Conservation (phyloP, 2,113 vertebrate genomes). For the Amia ocellicauda region DNA sequence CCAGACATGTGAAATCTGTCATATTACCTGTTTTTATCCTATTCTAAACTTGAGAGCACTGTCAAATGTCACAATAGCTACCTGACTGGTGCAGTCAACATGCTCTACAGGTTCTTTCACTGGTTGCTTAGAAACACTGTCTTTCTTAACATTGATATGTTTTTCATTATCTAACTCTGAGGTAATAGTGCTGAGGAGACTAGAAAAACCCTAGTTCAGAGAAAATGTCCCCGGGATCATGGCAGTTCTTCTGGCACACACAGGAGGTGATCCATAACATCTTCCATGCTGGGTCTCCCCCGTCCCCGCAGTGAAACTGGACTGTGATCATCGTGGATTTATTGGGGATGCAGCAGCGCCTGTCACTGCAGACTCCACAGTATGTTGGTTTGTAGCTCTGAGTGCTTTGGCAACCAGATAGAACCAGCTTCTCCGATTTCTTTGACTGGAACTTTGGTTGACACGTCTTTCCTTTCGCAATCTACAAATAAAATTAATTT, state of each 20-base stretch:
- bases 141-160: too few species aligned
- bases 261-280: constrained; percentile 96
- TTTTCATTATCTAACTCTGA: too few species aligned
- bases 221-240: constrained; percentile 78
- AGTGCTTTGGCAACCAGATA: constrained; percentile 84
- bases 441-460: constrained; percentile 77
- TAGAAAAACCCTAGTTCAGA: constrained; percentile 80
- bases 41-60: too few species aligned
- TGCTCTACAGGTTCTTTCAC: too few species aligned
- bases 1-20: too few species aligned
- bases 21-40: too few species aligned
- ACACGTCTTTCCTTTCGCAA: constrained; percentile 83
- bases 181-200: constrained; percentile 9
- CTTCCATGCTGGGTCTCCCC: constrained; percentile 80
- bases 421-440: constrained; percentile 74
- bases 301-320: constrained; percentile 78
- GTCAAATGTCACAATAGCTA: too few species aligned
- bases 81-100: too few species aligned
- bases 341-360: constrained; percentile 84
- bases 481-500: constrained; percentile 54
- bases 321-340: constrained; percentile 80
- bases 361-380: constrained; percentile 83
- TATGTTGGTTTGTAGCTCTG: constrained; percentile 79
- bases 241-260: constrained; percentile 83
- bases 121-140: too few species aligned